These are phyloP conservation scores for Tragelaphus buxtoni DNA, from an alignment of 2,113 vertebrate species.

Conservation along the genomic window DNA sequence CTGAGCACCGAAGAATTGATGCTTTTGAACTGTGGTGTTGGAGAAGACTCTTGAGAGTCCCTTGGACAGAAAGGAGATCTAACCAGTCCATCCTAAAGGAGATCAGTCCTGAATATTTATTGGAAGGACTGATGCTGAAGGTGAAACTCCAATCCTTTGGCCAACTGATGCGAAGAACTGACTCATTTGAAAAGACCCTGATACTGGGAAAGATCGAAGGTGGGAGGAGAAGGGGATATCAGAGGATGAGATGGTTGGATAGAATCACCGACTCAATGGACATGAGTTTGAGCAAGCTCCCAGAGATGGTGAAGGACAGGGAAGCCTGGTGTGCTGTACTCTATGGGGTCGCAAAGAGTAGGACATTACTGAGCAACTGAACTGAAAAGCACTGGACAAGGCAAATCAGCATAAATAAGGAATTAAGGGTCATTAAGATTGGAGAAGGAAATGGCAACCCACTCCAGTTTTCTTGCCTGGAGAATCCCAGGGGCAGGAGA, in stretches of 20 bases:
- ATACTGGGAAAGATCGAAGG: neutral
- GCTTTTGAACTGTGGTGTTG: neutral
- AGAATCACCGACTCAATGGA: neutral
- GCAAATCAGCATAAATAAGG: neutral
- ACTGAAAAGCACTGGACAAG: neutral
- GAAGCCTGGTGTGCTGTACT: neutral
- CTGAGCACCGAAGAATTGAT: neutral
- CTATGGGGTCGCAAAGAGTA: rapidly evolving
- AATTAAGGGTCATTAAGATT: neutral
- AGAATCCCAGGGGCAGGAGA: no score
- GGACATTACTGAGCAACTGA: neutral
- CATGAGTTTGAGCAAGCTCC: neutral
- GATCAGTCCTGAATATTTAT: neutral
- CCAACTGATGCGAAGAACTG: neutral
- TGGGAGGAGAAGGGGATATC: neutral
- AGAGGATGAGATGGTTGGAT: neutral
- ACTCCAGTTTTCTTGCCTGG: no score
- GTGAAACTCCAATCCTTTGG: neutral
- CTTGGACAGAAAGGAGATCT: neutral
- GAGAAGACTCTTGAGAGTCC: neutral
- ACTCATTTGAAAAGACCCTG: neutral
- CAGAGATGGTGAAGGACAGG: neutral
- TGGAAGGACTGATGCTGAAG: neutral
- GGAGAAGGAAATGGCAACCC: no score
- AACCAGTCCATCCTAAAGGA: neutral